Base-by-base conservation (phyloP, 2,797 vertebrate genomes). In the Aldrovandia affinis region DNA sequence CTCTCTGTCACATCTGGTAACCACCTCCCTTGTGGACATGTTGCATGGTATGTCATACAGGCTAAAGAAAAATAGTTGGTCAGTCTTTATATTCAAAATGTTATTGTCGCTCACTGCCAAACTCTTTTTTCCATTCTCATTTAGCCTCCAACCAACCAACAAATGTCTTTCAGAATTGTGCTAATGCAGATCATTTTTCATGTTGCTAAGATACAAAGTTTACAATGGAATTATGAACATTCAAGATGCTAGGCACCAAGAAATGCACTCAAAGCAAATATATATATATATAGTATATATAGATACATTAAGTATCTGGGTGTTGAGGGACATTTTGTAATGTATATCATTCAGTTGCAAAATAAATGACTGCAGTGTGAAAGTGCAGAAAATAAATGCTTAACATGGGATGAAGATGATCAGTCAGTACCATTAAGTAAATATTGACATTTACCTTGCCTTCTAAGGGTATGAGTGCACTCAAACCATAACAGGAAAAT, bases 191-290 rank as follows among this genome's bases (percentile, higher is more conserved):
- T 75, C 52, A 73, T 83, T 25, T 83, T 70, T 39, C 70, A 57
- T 83, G 82, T 75, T 83, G 68, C 82, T 77, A 75, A 83, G 82
- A 70, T 57, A 83, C 70, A 44, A 70, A 83, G 68, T 77, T 83
- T 75, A 33, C 63, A 77, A 59, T 77, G 54, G 73, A 77, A 63
- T 63, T 63, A n/a, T n/a, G 59, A n/a, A 63, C n/a, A 63, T 63
- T 3, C 22, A 63, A 50, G 47, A n/a, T n/a, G n/a, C n/a, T 10
- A n/a, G 59, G 59, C 59, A 28, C 59, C 59, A 63, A 63, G n/a
- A 28, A 22, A 28, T 63, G 25, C 25, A 22, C n/a, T n/a, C 9
- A 25, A 63, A 63, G 4, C 59, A 63, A 8, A 28, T n/a, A 63
- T 3, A 63, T n/a, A n/a, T n/a, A n/a, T n/a, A n/a, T n/a, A n/a